Evolutionary conservation across 2,113 vertebrate genomes (phyloP), one percentile per base, ranked within the genome.

Genomic region (Scortum barcoo): DNA sequence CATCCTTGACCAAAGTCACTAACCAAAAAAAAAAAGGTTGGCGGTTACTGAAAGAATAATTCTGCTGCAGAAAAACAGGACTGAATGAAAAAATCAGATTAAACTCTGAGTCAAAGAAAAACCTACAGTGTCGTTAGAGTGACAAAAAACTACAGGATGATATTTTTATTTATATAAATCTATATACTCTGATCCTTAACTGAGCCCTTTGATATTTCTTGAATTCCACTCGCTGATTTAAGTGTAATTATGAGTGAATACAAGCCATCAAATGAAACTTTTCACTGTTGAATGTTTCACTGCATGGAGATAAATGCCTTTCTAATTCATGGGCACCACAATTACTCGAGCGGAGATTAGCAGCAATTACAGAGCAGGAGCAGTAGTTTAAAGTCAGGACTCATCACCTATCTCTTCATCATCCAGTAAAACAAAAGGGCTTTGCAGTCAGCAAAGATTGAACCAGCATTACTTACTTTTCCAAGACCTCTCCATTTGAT

Each of bases 1-100:
- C 44, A 74, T 72, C 65, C 76, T 83, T 54, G 66, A 74, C 50
- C 71, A 87, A 76, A 79, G 80, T 81, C 86, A 42, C 60, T 63
- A 33, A 53, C 2, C 3, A 17, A 28, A 56, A 54, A 76, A 17
- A 28, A 56, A 54, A 76, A 86, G 72, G 77, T 79, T 76, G 53
- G n/a, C n/a, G 20, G 26, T 62, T 76, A 53, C 44, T 36, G 7
- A 24, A 42, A 50, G 44, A 48, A 22, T 4, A 3, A 74, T 26
- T 78, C 9, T 48, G 63, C 36, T 66, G 24, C 1, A 17, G 16
- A 58, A 12, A 11, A 71, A 60, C 22, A 50, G 19, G 11, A 60
- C 26, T 22, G 50, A 67, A 67, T 8, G 20, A 53, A 76, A 33
- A 48, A 60, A 73, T 10, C 40, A 3, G 50, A 58, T 67, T 53